phyloP scores from a whole-genome alignment of 2,797 vertebrate genomes.

The Brachyrhaphis roseni region DNA sequence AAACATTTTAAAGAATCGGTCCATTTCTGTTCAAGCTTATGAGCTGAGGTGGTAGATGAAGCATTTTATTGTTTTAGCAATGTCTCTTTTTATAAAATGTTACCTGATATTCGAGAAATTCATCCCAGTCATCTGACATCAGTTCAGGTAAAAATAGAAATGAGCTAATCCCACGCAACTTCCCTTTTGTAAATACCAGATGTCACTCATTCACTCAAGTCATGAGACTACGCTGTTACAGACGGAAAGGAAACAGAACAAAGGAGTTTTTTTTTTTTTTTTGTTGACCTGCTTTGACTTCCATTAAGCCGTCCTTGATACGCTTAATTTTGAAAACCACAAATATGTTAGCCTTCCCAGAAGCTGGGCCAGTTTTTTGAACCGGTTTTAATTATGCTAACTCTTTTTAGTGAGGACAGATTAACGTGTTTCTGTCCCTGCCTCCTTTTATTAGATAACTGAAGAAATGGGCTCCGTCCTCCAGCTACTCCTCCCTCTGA shows the following conservation, averaged over 20 bases:
- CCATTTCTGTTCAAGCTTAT: not conserved
- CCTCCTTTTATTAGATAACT: conserved; percentile 50
- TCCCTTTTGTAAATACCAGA: conserved; percentile 29
- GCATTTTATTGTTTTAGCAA: not conserved
- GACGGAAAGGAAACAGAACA: not conserved
- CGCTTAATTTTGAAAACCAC: not conserved
- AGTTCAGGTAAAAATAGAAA: conserved; percentile 23
- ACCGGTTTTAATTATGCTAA: not conserved
- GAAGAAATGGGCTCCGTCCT: conserved; percentile 70
- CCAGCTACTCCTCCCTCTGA: conserved; percentile 69
- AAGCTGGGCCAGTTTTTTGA: not conserved
- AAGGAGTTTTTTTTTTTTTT: not conserved
- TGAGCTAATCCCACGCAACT: conserved; percentile 30
- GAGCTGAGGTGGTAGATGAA: not conserved
- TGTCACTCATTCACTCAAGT: conserved; percentile 13
- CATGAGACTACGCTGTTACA: not conserved
- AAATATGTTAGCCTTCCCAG: not conserved
- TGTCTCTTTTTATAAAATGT: not conserved
- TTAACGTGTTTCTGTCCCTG: not conserved
- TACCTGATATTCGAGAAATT: conserved; percentile 1
- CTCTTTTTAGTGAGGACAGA: not conserved
- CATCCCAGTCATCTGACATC: conserved; percentile 8
- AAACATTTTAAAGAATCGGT: not conserved
- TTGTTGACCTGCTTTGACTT: not conserved
- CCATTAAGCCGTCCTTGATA: not conserved